Evolutionary conservation across 2,888 invertebrate species (phyloP), one percentile per base, ranked within the genome.

Genomic region (Cancer borealis): DNA sequence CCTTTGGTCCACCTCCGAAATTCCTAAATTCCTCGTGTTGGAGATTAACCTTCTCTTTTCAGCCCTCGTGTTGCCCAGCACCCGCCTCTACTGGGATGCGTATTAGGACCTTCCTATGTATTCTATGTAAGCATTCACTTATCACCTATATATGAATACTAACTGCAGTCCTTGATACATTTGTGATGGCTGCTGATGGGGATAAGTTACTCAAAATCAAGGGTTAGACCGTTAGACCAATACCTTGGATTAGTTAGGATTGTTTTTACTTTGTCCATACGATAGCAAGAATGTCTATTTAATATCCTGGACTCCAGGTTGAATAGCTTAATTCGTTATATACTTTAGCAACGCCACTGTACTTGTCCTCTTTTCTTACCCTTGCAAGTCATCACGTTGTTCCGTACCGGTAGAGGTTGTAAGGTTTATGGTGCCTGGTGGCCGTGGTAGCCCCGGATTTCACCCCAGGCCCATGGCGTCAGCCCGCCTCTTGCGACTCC

Each of bases 371-470:
- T 39, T 84, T 10, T 3, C 3, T 14, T 14, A 39, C 84, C 84
- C 84, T n/a, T 84, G 39, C 84, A 84, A 84, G 84, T 84, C 84
- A 84, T 84, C 39, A 39, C 17, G 84, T 39, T 30, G 84, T 73
- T 73, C 73, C 30, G 84, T 84, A 39, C 84, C 84, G 84, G 84
- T 39, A 39, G 39, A 39, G 30, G 84, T 84, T 84, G 84, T 84
- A 84, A 84, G 84, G 84, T 84, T 84, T 84, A 84, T 84, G 39
- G 84, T 84, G 84, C 84, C 84, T 73, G 73, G 84, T 84, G 84
- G 84, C 66, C 84, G 84, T 84, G 84, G 84, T 39, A 84, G 84
- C 84, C 84, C 39, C 84, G 84, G 39, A 84, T 39, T 84, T 84
- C 39, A 84, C 84, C 84, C 84, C 39, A 39, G 84, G 84, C 84